Evolutionary conservation across 2,797 vertebrate species (phyloP).

Genomic region (Acipenser ruthenus): DNA sequence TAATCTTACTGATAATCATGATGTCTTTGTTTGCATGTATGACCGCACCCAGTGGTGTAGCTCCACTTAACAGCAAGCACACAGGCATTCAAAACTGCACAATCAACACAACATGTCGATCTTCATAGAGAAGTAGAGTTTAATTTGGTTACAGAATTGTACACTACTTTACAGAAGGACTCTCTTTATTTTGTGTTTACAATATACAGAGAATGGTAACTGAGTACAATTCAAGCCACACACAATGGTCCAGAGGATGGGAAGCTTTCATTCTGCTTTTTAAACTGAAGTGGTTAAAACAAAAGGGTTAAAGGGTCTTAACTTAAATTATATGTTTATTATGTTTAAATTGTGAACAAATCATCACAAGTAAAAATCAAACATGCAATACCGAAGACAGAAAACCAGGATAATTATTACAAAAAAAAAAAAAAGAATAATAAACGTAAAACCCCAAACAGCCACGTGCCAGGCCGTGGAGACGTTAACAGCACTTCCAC

Average conservation of each 20-base stretch:
- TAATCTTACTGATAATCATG: too few species aligned
- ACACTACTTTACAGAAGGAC: slow-evolving; percentile 77
- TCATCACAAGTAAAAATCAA: too few species aligned
- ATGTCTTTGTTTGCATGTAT: too few species aligned
- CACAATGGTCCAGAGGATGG: slow-evolving; percentile 62
- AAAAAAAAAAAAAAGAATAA: too few species aligned
- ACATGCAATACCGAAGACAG: too few species aligned
- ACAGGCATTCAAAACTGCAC: slow-evolving; percentile 4
- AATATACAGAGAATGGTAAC: slow-evolving; percentile 16
- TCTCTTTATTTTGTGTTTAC: slow-evolving; percentile 36
- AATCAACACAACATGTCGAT: not conserved
- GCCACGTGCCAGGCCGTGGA: too few species aligned
- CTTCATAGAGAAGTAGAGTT: slow-evolving; percentile 45
- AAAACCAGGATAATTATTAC: too few species aligned
- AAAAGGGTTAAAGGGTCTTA: not conserved
- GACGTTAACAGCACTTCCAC: too few species aligned
- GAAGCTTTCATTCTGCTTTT: slow-evolving; percentile 42
- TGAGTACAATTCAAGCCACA: slow-evolving; percentile 53
- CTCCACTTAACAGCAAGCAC: not conserved
- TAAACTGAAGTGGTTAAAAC: not conserved
- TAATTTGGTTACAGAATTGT: slow-evolving; percentile 68
- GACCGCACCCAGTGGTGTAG: too few species aligned
- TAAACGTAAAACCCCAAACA: too few species aligned
- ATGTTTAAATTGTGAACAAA: too few species aligned
- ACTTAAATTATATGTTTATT: not conserved